Evolutionary conservation across 2,888 invertebrate species (phyloP).

Genomic region (Charanyca ferruginea): DNA sequence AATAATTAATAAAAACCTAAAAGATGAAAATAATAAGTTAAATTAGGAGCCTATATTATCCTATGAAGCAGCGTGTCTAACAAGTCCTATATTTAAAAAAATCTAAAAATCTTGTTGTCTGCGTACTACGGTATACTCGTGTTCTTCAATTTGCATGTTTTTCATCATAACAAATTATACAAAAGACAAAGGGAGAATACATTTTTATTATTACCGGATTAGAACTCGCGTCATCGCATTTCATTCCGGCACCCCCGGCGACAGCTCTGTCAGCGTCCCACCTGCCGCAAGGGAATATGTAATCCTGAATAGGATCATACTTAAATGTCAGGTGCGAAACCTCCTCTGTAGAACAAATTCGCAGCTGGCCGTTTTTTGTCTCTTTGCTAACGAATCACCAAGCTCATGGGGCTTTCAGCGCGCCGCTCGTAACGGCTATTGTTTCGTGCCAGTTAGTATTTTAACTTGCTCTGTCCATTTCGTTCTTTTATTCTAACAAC

Average conservation of each 20-base stretch:
- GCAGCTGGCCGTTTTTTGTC: conserved; percentile 68
- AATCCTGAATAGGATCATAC: conserved; percentile 59
- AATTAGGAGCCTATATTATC: too few relatives aligned
- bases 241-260: conserved; percentile 44
- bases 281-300: conserved; percentile 55
- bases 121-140: conserved; percentile 24
- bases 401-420: conserved; percentile 80
- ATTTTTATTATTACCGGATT: conserved; percentile 54
- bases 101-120: too few relatives aligned
- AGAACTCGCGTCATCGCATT: conserved; percentile 59
- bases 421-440: conserved; percentile 76
- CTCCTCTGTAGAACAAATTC: conserved; percentile 51
- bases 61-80: neutral
- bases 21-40: neutral
- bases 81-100: neutral
- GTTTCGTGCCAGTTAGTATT: conserved; percentile 74
- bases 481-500: conserved; percentile 73
- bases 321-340: conserved; percentile 58
- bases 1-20: neutral
- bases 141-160: conserved; percentile 51
- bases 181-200: conserved; percentile 49
- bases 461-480: conserved; percentile 68
- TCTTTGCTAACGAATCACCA: conserved; percentile 79
- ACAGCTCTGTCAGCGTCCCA: conserved; percentile 55
- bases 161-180: conserved; percentile 50